Evolutionary conservation across 2,797 vertebrate genomes (phyloP), one percentile per base, ranked within the genome.

Genomic region (Poecile montanus): DNA sequence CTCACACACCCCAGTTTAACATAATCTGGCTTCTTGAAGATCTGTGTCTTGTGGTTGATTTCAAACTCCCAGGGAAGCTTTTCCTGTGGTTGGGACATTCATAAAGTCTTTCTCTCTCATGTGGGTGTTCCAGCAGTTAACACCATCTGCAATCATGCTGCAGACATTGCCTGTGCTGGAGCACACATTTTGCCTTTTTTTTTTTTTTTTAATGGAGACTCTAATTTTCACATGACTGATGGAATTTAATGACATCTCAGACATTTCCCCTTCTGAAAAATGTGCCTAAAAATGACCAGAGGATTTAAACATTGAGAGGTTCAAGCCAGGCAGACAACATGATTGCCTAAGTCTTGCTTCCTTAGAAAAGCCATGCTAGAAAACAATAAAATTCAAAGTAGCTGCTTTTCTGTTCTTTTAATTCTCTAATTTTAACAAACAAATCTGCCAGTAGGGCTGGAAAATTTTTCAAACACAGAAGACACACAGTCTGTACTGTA

Each of bases 51-150:
- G 72, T 27, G 75, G 57, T 47, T 74, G 50, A 83, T 74, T 81
- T 71, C 68, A 83, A 83, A 47, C 38, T 88, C 61, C 54, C 15
- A 29, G 79, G 42, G 45, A 88, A 85, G 62, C 11, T 80, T 85
- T 94, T 88, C 77, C 77, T 92, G 86, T 65, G 85, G 85, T 38
- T 94, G 82, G 54, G 79, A 72, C 70, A 61, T 67, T 80, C 42
- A 60, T 51, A 42, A 95, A 89, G 34, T 50, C 5, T 84, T 32
- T 68, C 54, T 38, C 34, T 82, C 67, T 89, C 13, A 53, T 75
- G 58, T 74, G 82, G 61, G 53, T 68, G 58, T 65, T 80, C 10
- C 7, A 89, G 79, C 40, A 91, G 54, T 72, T 91, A 75, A 71
- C 38, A 72, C 36, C 61, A 57, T 15, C 53, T 48, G 36, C 0